Evolutionary conservation across 2,888 invertebrate species (phyloP), one percentile per base, ranked within the genome.

Genomic region (Leptogaster cylindrica): DNA sequence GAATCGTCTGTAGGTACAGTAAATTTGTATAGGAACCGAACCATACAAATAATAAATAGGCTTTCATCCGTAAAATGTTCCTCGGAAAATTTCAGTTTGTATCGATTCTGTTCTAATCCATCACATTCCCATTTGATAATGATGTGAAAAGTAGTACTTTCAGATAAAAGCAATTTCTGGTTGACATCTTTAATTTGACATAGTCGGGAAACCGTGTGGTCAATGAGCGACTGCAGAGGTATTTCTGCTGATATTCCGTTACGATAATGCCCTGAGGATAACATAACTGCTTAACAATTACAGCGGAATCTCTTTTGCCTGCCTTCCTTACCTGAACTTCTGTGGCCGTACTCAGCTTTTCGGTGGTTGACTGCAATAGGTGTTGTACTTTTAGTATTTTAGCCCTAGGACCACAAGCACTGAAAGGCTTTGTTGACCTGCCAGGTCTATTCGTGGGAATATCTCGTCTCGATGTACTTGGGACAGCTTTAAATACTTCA

Each of bases 21-120:
- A 41, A 41, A 41, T 41, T 41, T 41, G 41, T n/a, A 41, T 41
- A 41, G 41, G n/a, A n/a, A n/a, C n/a, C n/a, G 41, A 8, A 41
- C 41, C 41, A 41, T 41, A 5, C n/a, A 41, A n/a, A 41, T 41
- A n/a, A 8, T 41, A 12, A 41, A 41, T 12, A 41, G 12, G n/a
- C 41, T 41, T 41, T 41, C 41, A 41, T 41, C 41, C 7, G n/a
- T 41, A 12, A 8, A 41, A 4, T 41, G 41, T 41, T 41, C 41
- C 12, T 41, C 41, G 4, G 41, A 7, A 41, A 41, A 41, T n/a
- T 41, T 41, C 12, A n/a, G 41, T 41, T 41, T 41, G 12, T 41
- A 41, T n/a, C 12, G 8, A 41, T 41, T 41, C 12, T 41, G 41
- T 12, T 41, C 41, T 12, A 12, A 8, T 41, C 41, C 41, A 41